These are phyloP conservation scores for Whitmania pigra DNA, from an alignment of 1,140 invertebrate species.

Conservation along the genomic window DNA sequence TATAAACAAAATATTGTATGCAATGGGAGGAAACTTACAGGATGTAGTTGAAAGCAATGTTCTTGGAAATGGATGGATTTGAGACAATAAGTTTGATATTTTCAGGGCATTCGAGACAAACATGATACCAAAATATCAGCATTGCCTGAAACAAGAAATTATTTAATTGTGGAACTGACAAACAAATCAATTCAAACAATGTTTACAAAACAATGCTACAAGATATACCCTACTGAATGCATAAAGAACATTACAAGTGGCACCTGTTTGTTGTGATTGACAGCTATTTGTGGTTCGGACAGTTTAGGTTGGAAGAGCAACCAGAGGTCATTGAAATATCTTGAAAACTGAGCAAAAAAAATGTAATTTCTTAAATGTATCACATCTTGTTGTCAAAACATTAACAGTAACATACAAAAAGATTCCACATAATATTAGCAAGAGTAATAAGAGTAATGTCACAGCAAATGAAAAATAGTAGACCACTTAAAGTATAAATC, in stretches of 20 bases:
- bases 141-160: slow-evolving; percentile 53
- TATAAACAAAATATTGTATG: slow-evolving; percentile 7
- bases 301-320: slow-evolving; percentile 82
- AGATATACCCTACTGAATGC: no score
- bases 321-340: slow-evolving; percentile 76
- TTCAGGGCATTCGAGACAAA: slow-evolving; percentile 76
- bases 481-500: not conserved
- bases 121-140: slow-evolving; percentile 80
- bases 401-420: not conserved
- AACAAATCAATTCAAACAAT: not conserved
- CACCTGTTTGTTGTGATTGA: slow-evolving; percentile 74
- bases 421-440: not conserved
- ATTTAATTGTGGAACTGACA: not conserved
- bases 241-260: no score
- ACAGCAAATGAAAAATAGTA: slow-evolving; percentile 12
- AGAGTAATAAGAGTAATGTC: not conserved
- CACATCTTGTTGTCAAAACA: not conserved
- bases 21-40: slow-evolving; percentile 54
- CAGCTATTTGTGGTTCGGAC: slow-evolving; percentile 82
- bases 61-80: slow-evolving; percentile 70
- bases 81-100: slow-evolving; percentile 73
- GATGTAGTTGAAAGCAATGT: slow-evolving; percentile 92
- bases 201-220: no score
- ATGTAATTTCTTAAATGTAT: slow-evolving; percentile 27
- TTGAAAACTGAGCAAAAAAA: slow-evolving; percentile 58